Conservation (phyloP, 2,797 vertebrate species). For the Hyperoplus lanceolatus region DNA sequence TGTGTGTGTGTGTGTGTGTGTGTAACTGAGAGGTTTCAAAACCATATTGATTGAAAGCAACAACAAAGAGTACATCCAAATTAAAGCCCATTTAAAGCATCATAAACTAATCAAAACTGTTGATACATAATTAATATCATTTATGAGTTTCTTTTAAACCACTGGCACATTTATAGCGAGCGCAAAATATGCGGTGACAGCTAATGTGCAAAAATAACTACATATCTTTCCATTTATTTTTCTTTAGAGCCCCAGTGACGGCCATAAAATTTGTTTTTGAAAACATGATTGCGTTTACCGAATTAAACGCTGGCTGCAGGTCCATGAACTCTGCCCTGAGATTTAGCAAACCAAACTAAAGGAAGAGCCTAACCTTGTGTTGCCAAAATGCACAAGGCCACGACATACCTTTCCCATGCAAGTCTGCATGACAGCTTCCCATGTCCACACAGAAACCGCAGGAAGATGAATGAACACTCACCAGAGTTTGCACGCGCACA, state of each 20-base stretch:
- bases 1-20: slow-evolving; percentile 2
- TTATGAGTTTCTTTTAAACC: slow-evolving; percentile 61
- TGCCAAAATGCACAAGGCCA: slow-evolving; percentile 67
- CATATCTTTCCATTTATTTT: slow-evolving; percentile 50
- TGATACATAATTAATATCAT: slow-evolving; percentile 64
- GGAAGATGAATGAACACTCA: slow-evolving; percentile 77
- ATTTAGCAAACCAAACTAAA: slow-evolving; percentile 68
- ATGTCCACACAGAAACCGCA: slow-evolving; percentile 75
- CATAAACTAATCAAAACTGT: slow-evolving; percentile 70
- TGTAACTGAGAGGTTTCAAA: slow-evolving; percentile 35
- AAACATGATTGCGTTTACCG: slow-evolving; percentile 74
- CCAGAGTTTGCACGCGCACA: slow-evolving; percentile 19
- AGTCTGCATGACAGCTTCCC: slow-evolving; percentile 73
- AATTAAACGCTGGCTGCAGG: slow-evolving; percentile 73
- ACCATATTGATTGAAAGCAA: slow-evolving; percentile 51
- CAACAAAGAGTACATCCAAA: slow-evolving; percentile 45
- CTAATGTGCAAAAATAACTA: slow-evolving; percentile 67
- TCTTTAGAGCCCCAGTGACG: slow-evolving; percentile 31
- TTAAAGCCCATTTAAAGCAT: slow-evolving; percentile 58
- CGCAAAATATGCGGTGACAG: slow-evolving; percentile 53
- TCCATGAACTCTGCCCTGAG: slow-evolving; percentile 72
- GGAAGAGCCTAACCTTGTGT: slow-evolving; percentile 51
- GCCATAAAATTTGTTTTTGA: slow-evolving; percentile 73
- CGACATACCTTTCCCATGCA: slow-evolving; percentile 75
- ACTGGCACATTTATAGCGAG: slow-evolving; percentile 55